These are phyloP conservation scores for Gallinago solitaria DNA, from an alignment of 2,797 vertebrate genomes.

Conservation along the genomic window DNA sequence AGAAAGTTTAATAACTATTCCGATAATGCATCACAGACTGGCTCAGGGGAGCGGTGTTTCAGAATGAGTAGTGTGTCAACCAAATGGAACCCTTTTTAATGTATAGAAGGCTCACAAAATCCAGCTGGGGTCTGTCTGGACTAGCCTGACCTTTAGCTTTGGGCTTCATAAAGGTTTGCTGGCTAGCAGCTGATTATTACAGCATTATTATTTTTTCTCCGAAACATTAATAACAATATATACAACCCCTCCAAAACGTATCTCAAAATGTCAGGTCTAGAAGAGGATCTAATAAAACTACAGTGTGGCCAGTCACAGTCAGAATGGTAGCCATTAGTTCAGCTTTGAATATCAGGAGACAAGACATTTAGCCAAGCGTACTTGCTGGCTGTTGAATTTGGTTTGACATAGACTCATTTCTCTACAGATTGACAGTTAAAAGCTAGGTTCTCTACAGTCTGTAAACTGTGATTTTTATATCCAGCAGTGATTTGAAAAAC, in stretches of 20 bases:
- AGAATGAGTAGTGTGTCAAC: not conserved
- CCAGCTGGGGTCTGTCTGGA: not conserved
- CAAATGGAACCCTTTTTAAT: not conserved
- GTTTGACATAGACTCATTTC: not conserved
- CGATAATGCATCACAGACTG: not conserved
- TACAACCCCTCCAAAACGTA: not conserved
- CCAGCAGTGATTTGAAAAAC: constrained; percentile 32
- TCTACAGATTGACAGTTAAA: constrained; percentile 5
- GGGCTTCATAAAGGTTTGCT: not conserved
- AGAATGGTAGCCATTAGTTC: constrained; percentile 19
- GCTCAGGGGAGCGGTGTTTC: not conserved
- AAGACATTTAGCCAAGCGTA: not conserved
- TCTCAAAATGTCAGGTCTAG: not conserved
- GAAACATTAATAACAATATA: not conserved
- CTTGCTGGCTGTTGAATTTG: constrained; percentile 9
- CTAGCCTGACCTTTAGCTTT: not conserved
- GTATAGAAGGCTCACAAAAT: not conserved
- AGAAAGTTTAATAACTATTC: not conserved
- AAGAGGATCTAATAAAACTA: constrained; percentile 3
- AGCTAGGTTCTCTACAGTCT: not conserved
- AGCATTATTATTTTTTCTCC: not conserved
- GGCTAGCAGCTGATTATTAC: not conserved
- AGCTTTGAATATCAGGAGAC: constrained; percentile 22
- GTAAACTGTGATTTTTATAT: constrained; percentile 20
- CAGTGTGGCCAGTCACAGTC: not conserved